A percentile compares a stretch with the other conserved stretches of the same genome.
phyloP scores from a whole-genome alignment of 2,113 vertebrate genomes.

The Anser cygnoides region DNA sequence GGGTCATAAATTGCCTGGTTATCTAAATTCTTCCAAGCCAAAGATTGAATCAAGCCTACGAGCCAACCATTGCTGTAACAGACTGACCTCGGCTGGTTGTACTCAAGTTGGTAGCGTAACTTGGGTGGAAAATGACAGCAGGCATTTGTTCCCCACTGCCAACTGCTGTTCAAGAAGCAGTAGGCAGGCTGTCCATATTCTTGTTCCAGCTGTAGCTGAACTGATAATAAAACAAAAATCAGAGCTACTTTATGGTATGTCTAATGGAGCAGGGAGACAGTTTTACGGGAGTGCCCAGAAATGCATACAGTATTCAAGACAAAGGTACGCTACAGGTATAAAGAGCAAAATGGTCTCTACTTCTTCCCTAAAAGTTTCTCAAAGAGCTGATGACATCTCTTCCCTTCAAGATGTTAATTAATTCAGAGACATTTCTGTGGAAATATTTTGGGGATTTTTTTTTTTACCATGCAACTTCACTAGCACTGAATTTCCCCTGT shows the following conservation, averaged over 20 bases:
- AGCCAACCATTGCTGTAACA: background rate
- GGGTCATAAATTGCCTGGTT: background rate
- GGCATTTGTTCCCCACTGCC: background rate
- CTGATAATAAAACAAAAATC: background rate
- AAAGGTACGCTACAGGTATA: background rate
- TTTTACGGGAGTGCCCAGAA: background rate
- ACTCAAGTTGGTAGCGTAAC: too few relatives aligned
- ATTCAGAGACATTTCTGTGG: background rate
- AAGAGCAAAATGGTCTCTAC: background rate
- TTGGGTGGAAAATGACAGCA: background rate
- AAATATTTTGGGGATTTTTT: background rate
- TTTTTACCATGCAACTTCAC: background rate
- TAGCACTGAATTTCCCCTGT: background rate
- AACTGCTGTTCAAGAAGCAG: background rate
- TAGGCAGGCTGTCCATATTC: background rate
- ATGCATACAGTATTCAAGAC: rapidly evolving
- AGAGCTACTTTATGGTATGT: background rate
- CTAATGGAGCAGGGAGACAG: background rate
- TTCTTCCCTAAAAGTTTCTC: background rate
- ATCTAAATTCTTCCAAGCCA: background rate
- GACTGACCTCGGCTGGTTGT: background rate
- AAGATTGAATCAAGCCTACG: background rate
- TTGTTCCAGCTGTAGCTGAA: background rate
- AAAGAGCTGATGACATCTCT: background rate
- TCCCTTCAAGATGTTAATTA: background rate